Conservation (phyloP, 2,113 vertebrate species). For the Gavia stellata region DNA sequence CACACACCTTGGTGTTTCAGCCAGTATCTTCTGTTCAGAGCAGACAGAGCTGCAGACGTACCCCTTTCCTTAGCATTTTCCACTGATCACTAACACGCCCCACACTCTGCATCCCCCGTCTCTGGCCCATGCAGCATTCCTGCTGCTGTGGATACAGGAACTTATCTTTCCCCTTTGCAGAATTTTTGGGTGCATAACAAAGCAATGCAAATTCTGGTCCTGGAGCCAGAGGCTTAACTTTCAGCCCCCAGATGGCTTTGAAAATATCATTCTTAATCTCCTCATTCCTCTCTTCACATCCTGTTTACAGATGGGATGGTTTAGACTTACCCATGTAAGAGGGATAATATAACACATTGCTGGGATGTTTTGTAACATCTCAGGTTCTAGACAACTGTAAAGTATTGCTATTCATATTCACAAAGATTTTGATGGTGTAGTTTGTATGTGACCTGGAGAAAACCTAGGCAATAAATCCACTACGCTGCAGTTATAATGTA, state of each 20-base stretch:
- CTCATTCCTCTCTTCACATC: neutral
- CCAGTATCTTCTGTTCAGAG: neutral
- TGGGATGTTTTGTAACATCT: neutral
- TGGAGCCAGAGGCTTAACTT: neutral
- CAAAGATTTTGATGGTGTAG: neutral
- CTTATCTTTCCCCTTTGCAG: neutral
- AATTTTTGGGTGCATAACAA: neutral
- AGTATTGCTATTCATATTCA: neutral
- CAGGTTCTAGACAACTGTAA: neutral
- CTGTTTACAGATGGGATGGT: slow-evolving; percentile 5
- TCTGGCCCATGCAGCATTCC: neutral
- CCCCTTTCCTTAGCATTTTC: neutral
- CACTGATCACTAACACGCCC: neutral
- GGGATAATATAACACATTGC: neutral
- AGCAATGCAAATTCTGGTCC: neutral
- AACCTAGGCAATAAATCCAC: neutral
- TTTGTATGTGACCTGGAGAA: neutral
- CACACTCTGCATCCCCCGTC: neutral
- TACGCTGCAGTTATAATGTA: neutral
- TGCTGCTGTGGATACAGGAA: neutral
- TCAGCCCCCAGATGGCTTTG: neutral
- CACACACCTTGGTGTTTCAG: neutral
- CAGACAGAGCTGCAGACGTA: neutral
- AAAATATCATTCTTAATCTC: neutral
- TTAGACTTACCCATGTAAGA: neutral